A percentile compares a stretch with the other conserved stretches of the same genome.
phyloP scores from a whole-genome alignment of 1,140 invertebrate genomes.

The Sminthurinus signatus region DNA sequence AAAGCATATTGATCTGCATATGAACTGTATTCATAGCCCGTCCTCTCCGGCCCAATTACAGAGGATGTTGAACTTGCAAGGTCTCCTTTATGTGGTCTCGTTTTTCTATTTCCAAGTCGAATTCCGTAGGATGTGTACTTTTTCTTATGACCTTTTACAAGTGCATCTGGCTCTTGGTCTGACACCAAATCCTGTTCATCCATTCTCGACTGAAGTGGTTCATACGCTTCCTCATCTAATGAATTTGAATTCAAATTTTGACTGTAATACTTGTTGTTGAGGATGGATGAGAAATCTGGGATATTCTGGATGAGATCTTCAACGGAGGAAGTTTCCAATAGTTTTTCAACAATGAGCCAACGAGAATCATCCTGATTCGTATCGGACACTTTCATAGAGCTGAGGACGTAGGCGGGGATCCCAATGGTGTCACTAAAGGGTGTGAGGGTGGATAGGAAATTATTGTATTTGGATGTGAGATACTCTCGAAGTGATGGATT shows the following conservation, averaged over 20 bases:
- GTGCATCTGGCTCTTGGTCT: constrained; percentile 35
- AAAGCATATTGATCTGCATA: constrained; percentile 24
- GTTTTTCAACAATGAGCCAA: constrained; percentile 23
- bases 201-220: constrained; percentile 9
- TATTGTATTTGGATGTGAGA: constrained; percentile 30
- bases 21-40: constrained; percentile 25
- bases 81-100: constrained; percentile 12
- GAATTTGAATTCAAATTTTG: neutral
- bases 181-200: constrained; percentile 26
- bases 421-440: constrained; percentile 31
- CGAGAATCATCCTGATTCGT: constrained; percentile 22
- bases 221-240: neutral
- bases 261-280: no score
- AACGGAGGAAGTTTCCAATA: constrained; percentile 18
- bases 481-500: constrained; percentile 22
- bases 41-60: constrained; percentile 2
- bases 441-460: constrained; percentile 23
- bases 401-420: constrained; percentile 24
- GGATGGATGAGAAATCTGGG: constrained; percentile 13
- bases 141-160: constrained; percentile 22
- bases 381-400: constrained; percentile 25
- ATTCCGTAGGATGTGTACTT: constrained; percentile 19
- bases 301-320: constrained; percentile 15
- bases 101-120: neutral
- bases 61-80: neutral